Percentiles rank a stretch among this genome's conserved stretches.
phyloP scores from a whole-genome alignment of 2,888 invertebrate genomes.

The Dromius quadrimaculatus region DNA sequence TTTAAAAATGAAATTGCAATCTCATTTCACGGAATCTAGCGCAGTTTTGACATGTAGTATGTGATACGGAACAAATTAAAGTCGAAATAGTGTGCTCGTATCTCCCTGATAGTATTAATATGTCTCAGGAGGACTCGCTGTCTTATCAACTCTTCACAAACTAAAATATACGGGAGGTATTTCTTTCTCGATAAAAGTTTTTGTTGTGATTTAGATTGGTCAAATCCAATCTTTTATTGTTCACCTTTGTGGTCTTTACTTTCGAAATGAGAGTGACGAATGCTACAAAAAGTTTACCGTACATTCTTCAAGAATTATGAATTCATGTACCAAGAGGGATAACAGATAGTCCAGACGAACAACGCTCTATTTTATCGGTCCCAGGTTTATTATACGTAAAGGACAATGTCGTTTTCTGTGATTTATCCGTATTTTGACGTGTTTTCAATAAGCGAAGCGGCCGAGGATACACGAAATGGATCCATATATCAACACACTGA shows the following conservation, averaged over 20 bases:
- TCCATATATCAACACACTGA: slow-evolving; percentile 38
- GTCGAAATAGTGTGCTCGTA: slow-evolving; percentile 3
- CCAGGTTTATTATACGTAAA: slow-evolving; percentile 7
- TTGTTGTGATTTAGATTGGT: no score
- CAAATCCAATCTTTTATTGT: no score
- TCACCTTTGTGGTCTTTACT: no score
- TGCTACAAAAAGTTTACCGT: no score
- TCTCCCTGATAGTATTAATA: slow-evolving; percentile 7
- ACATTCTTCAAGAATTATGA: no score
- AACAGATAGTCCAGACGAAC: no score
- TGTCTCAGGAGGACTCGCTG: neutral
- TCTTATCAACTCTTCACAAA: slow-evolving; percentile 1
- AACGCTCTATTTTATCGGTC: slow-evolving; percentile 4
- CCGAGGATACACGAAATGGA: slow-evolving; percentile 31
- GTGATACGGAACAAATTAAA: slow-evolving; percentile 36
- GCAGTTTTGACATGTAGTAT: slow-evolving; percentile 39
- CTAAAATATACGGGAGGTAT: no score
- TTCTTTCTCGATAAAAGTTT: no score
- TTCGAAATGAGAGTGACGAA: no score
- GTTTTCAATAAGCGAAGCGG: slow-evolving; percentile 36
- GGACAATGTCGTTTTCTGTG: slow-evolving; percentile 24
- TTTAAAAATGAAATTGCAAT: slow-evolving; percentile 44
- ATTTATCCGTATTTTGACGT: slow-evolving; percentile 45
- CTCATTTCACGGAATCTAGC: slow-evolving; percentile 24
- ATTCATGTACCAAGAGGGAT: no score